Conservation (phyloP, 2,888 invertebrate species). For the Odiellus spinosus region DNA sequence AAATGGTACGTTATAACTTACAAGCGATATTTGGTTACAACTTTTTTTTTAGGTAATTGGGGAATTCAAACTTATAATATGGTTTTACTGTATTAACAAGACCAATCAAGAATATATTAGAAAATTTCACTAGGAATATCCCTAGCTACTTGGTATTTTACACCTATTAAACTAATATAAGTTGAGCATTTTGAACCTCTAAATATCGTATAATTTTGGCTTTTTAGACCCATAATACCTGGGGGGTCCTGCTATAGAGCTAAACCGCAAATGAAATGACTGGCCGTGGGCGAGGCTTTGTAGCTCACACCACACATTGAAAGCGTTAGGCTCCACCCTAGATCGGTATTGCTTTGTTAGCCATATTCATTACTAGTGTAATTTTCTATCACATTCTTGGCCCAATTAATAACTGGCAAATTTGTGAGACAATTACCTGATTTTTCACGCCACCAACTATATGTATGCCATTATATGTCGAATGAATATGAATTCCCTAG, state of each 20-base stretch:
- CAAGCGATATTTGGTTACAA: too few relatives aligned
- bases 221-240: not conserved
- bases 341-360: slow-evolving; percentile 75
- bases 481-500: slow-evolving; percentile 72
- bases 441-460: slow-evolving; percentile 75
- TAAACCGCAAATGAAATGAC: slow-evolving; percentile 5
- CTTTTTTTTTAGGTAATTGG: too few relatives aligned
- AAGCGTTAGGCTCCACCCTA: slow-evolving; percentile 54
- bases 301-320: slow-evolving; percentile 77
- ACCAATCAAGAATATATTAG: too few relatives aligned
- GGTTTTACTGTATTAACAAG: too few relatives aligned
- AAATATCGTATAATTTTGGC: not conserved
- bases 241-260: too few relatives aligned
- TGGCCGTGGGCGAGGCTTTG: slow-evolving; percentile 52
- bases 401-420: not conserved
- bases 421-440: slow-evolving; percentile 15
- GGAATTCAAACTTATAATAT: too few relatives aligned
- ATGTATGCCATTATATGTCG: slow-evolving; percentile 55
- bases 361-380: not conserved
- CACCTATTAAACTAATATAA: slow-evolving; percentile 77
- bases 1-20: too few relatives aligned
- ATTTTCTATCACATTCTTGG: not conserved
- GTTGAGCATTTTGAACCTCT: slow-evolving; percentile 62
- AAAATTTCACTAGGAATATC: too few relatives aligned
- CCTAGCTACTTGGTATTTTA: slow-evolving; percentile 91